Evolutionary conservation across 2,113 vertebrate genomes (phyloP), one percentile per base, ranked within the genome.

Genomic region (Diadophis punctatus): DNA sequence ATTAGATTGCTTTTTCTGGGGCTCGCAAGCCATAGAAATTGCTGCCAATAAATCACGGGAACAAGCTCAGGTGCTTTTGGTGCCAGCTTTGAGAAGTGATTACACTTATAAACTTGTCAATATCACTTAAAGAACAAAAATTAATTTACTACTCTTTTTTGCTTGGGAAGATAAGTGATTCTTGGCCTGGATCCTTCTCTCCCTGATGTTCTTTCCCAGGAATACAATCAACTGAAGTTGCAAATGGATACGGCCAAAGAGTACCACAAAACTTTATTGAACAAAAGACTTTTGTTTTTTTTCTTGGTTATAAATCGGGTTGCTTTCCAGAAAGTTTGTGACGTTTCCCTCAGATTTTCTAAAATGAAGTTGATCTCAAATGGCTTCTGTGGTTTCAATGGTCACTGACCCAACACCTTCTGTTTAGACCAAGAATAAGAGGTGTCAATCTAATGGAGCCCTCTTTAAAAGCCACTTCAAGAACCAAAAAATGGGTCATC

Each of bases 51-150:
- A 97, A 97, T 97, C 96, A 96, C 92, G 92, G 88, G 95, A 97
- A 96, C 49, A 96, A 97, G 88, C 94, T 93, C 90, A 92, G 96
- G 94, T 88, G 95, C 96, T 93, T 87, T 86, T 23, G 96, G 95
- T 95, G 95, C 94, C 96, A 97, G 95, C 95, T 97, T 97, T 96
- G 95, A 96, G 97, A 97, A 97, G 96, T 96, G 96, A 98, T 98
- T 91, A 95, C 85, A 10, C 92, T 96, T 96, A 95, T 93, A 96
- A 94, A 89, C 84, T 86, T 94, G 84, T 95, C 95, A 94, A 96
- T 96, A 96, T 93, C 8, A 94, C 95, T 96, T 97, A 96, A 96
- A 94, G 58, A 93, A 18, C 90, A 95, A 96, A 94, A 94, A 93
- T 93, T 96, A 94, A 95, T 94, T 95, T 95, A 96, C 94, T 95